Evolutionary conservation across 2,888 invertebrate species (phyloP), one percentile per base, ranked within the genome.

Genomic region (Caenorhabditis uteleia): DNA sequence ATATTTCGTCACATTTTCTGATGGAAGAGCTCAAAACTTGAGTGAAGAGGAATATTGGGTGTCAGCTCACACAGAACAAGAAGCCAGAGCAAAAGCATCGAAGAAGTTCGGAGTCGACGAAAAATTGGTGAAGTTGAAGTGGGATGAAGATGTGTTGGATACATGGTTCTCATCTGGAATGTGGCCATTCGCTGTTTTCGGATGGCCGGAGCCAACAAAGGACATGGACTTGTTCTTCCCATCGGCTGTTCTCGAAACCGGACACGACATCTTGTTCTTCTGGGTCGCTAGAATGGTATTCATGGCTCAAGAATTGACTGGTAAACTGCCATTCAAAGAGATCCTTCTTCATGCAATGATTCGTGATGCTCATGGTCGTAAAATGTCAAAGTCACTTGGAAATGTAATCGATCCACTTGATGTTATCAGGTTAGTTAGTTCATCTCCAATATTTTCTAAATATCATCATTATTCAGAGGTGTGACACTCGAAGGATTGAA

Each of bases 261-360:
- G 98, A 0, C 93, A 97, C 84, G 98, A 88, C 75, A 98, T 98
- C 80, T 85, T 99, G 43, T 98, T 98, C 88, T 98, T 99, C 87
- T 99, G 98, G 98, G 98, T 98, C 4, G 97, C 97, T 0, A 88
- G 95, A 64, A 99, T 99, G 98, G 97, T 97, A 1, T 97, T 98
- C 89, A 89, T 98, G 78, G 93, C 95, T 0, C 90, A 91, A 75
- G 89, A 91, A 74, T 86, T 99, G n/a, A 86, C 92, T 51, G 93
- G 91, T 1, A 88, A 91, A 84, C 86, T 97, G 43, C 98, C 98
- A 0, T 98, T 99, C 85, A 90, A 88, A 88, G 85, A 87, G 82
- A 89, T 98, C 0, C 92, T 93, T 82, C 87, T 98, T 14, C 98
- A 98, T 85, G 94, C 97, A 0, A 92, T 98, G 88, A 91, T 98